Conservation (phyloP, 2,113 vertebrate species). For the Gobio gobio region DNA sequence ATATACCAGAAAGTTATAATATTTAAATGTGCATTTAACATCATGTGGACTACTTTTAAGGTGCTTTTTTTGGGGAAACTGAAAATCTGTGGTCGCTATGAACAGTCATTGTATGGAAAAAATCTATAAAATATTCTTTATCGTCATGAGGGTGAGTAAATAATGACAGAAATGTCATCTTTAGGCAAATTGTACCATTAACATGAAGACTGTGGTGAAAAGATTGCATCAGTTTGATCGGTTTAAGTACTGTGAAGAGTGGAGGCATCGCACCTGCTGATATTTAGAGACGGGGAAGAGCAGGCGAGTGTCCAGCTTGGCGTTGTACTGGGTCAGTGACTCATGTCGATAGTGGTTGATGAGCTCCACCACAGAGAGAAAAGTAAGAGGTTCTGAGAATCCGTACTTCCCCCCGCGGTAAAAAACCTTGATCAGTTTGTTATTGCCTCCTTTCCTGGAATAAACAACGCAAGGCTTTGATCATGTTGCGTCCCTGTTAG, state of each 20-base stretch:
- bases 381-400: slow-evolving; percentile 97
- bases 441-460: slow-evolving; percentile 98
- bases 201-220: not conserved
- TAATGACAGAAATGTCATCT: not conserved
- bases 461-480: slow-evolving; percentile 26
- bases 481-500: not conserved
- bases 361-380: slow-evolving; percentile 95
- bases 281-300: slow-evolving; percentile 95
- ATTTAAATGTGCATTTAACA: too few species aligned
- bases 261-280: slow-evolving; percentile 85
- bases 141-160: not conserved
- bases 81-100: not conserved
- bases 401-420: slow-evolving; percentile 97
- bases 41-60: too few species aligned
- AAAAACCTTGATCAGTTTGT: slow-evolving; percentile 99
- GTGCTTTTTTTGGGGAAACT: not conserved
- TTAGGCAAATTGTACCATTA: not conserved
- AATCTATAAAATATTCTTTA: too few species aligned
- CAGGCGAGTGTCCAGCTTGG: slow-evolving; percentile 95
- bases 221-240: not conserved
- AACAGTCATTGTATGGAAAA: not conserved
- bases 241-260: slow-evolving; percentile 14
- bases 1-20: too few species aligned
- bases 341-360: slow-evolving; percentile 99
- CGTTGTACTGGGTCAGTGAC: slow-evolving; percentile 97